Conservation (phyloP, 2,888 invertebrate species). For the Cataglyphis rosenhaueri region DNA sequence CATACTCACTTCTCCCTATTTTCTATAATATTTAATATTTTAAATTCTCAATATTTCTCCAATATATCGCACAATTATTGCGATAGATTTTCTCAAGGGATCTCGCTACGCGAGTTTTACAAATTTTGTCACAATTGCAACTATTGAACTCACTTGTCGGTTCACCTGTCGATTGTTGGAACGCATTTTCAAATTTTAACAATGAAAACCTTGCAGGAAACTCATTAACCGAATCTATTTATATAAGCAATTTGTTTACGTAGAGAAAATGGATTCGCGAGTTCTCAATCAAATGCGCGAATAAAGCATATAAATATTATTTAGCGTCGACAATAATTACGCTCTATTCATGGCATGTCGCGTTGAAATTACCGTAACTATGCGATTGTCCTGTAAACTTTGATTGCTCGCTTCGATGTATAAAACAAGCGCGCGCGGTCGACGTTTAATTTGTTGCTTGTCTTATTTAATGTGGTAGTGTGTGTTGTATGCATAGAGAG, state of each 20-base stretch:
- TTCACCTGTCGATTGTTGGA: constrained; percentile 19
- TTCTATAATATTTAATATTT: background rate
- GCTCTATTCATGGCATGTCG: constrained; percentile 23
- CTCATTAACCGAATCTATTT: constrained; percentile 43
- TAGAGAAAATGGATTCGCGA: constrained; percentile 7
- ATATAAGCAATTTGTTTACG: constrained; percentile 42
- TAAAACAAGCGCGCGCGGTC: constrained; percentile 3
- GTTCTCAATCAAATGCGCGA: constrained; percentile 22
- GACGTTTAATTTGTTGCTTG: constrained; percentile 38
- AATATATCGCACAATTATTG: background rate
- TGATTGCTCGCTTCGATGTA: constrained; percentile 38
- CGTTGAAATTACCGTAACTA: constrained; percentile 45
- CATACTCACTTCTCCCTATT: background rate
- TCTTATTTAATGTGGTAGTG: constrained; percentile 12
- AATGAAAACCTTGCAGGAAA: constrained; percentile 13
- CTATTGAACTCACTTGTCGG: constrained; percentile 1
- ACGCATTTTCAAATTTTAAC: constrained; percentile 35
- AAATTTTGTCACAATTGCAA: constrained; percentile 17
- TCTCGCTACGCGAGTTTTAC: background rate
- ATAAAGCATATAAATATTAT: constrained; percentile 52
- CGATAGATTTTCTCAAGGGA: background rate
- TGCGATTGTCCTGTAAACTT: constrained; percentile 51
- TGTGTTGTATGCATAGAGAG: background rate
- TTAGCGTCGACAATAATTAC: constrained; percentile 44
- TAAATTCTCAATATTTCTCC: background rate